Base-by-base conservation (phyloP, 2,113 vertebrate genomes). In the Penelope pileata region DNA sequence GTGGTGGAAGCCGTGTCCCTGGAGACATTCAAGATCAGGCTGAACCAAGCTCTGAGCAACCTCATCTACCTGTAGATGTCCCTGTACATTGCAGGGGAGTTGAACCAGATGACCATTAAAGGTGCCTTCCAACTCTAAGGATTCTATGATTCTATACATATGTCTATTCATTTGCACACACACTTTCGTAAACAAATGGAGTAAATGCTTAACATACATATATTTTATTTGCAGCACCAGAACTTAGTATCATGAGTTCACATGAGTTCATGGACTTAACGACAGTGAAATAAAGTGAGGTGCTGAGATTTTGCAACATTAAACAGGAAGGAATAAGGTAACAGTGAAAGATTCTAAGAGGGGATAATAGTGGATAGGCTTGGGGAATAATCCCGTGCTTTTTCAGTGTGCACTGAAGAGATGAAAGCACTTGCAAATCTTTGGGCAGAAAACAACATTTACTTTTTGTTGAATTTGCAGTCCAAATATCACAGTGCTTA, bases 371-470 rank as follows among this genome's bases (percentile, higher is more conserved):
- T 50, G 29, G 7, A 21, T 17, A 48, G 18, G 10, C n/a, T 24
- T 62, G 27, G 14, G 7, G 16, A 22, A 17, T 72, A 30, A 29
- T 12, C 32, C 10, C 45, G 1, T 50, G 10, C 9, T 59, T 64
- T 3, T 40, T 83, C 36, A 21, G 8, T 36, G 21, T 9, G 2
- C 15, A 17, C 1, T 48, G 43, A 68, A 43, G 48, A 54, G 30
- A 80, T n/a, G 23, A 2, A 40, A 53, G 2, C 23, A 40, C 43
- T 86, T 76, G 10, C 7, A 80, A 45, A 42, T 77, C 29, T 77
- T 69, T 69, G 36, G 18, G 7, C 12, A 64, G 14, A 0, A 0
- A 9, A n/a, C 7, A 63, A 26, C 2, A 5, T 24, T 56, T 45
- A n/a, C 60, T 12, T 43, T 48, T 36, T 3, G 23, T 78, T 47